A percentile compares a stretch with the other conserved stretches of the same genome.
These are phyloP conservation scores for Alviniconcha strummeri DNA, from an alignment of 2,888 invertebrate genomes.

Conservation along the genomic window DNA sequence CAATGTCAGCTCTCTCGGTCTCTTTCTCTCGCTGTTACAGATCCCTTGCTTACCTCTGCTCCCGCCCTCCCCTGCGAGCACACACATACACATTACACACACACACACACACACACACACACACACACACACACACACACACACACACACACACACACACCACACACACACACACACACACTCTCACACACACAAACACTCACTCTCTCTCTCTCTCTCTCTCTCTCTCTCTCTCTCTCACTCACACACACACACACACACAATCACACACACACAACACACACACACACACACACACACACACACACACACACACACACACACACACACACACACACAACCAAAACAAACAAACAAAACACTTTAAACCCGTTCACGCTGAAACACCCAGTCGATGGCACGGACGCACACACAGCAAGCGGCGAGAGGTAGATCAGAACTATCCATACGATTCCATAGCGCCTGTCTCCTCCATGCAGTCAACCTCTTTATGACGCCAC, in stretches of 20 bases:
- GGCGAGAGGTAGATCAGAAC: too few relatives aligned
- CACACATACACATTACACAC: constrained; percentile 3
- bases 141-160: neutral
- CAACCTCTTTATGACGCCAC: too few relatives aligned
- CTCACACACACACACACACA: constrained; percentile 1
- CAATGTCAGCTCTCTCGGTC: too few relatives aligned
- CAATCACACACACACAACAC: neutral
- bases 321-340: neutral
- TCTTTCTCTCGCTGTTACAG: too few relatives aligned
- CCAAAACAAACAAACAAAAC: neutral
- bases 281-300: neutral
- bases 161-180: constrained; percentile 9
- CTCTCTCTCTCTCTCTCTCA: too few relatives aligned
- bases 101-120: constrained; percentile 19
- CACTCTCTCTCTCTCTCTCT: too few relatives aligned
- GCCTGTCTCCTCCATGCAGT: too few relatives aligned
- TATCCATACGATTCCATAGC: too few relatives aligned
- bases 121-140: constrained; percentile 11
- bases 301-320: constrained; percentile 6
- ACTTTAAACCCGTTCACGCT: too few relatives aligned
- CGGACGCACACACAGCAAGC: neutral
- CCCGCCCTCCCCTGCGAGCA: neutral
- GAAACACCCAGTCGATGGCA: neutral
- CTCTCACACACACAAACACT: neutral
- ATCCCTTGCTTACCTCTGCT: too few relatives aligned